phyloP scores from a whole-genome alignment of 1,140 invertebrate genomes.

The Cardiocondyla obscurior region DNA sequence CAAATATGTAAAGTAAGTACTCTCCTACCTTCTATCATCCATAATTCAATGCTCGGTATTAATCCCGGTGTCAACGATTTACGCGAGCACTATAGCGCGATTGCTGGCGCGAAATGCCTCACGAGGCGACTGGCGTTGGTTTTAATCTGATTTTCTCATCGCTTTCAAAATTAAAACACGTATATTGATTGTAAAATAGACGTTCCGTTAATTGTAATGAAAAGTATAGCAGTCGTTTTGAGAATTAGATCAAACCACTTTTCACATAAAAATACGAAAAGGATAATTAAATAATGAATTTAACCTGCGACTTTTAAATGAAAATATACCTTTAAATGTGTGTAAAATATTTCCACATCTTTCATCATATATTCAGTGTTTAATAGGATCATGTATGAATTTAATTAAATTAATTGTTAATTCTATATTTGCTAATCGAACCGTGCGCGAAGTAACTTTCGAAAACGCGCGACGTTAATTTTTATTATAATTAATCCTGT shows the following conservation, averaged over 20 bases:
- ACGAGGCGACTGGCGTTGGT: not conserved
- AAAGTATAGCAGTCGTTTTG: not conserved
- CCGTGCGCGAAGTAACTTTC: not conserved
- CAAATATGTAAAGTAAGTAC: conserved; percentile 83
- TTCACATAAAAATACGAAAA: no score
- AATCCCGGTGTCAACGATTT: conserved; percentile 37
- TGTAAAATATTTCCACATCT: not conserved
- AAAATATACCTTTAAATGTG: not conserved
- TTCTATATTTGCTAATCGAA: not conserved
- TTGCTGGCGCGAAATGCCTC: not conserved
- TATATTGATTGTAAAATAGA: no score
- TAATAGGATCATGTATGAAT: not conserved
- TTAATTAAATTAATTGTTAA: not conserved
- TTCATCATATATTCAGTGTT: not conserved
- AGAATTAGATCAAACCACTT: no score
- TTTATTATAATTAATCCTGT: not conserved
- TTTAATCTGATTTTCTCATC: not conserved
- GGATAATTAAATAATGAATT: not conserved
- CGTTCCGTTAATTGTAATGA: not conserved
- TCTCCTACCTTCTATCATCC: conserved; percentile 58
- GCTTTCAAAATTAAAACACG: not conserved
- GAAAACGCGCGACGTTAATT: not conserved
- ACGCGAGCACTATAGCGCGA: not conserved
- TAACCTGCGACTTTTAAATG: not conserved
- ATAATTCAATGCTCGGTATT: conserved; percentile 63